Base-by-base conservation (phyloP, 1,140 invertebrate genomes). In the Drosophila rufa region DNA sequence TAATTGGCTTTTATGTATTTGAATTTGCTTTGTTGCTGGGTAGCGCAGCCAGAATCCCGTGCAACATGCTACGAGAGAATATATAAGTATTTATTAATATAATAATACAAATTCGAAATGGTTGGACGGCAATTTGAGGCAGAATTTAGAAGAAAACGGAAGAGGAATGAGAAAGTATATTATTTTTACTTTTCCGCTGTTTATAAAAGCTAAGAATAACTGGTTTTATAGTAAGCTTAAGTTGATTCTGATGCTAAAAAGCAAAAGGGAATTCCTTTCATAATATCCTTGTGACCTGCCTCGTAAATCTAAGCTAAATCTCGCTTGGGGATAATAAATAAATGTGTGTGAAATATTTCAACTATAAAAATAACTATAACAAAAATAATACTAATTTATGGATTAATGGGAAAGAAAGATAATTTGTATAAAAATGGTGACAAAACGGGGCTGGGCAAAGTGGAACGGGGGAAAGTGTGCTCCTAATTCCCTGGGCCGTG, bases 31-130 rank as follows among this genome's bases (percentile, higher is more conserved):
- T 59, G 46, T 47, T 74, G 15, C 22, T 58, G 66, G 66, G 17
- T 61, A 71, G 66, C 76, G 73, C 81, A 66, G 75, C 62, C 60
- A 51, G 50, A 56, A 66, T 73, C 68, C 69, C 84, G 83, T 86
- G 83, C 67, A 38, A 62, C 80, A 80, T 71, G 80, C 83, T 17
- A 25, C 19, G 12, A 33, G 12, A 33, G 47, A 47, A 55, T 25
- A 15, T 11, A 25, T 17, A 50, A 5, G 14, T 40, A 38, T 66
- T 48, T 55, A 55, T 55, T 55, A 55, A 55, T 40, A 55, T 55
- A 55, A 55, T 55, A 38, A 48, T 48, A 61, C 11, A 19, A 50
- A 61, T 51, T 73, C 5, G 4, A 36, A 47, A 38, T 57, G 12
- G 12, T 70, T 36, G 12, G 15, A 11, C 6, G 8, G 22, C 2